Evolutionary conservation across 2,888 invertebrate species (phyloP).

Genomic region (Gasteruption jaculator): DNA sequence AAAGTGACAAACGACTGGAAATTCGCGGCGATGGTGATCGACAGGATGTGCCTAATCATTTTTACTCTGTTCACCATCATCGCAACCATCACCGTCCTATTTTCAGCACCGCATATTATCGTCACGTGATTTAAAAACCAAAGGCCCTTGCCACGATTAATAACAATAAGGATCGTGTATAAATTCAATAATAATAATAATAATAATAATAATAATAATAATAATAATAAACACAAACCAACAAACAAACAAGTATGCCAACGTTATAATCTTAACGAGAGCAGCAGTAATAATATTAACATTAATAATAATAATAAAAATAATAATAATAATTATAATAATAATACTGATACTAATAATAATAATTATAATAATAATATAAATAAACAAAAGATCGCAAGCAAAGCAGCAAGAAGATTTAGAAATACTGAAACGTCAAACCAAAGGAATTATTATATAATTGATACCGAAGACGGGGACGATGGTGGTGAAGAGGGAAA

Average conservation of each 20-base stretch:
- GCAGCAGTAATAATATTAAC: no score
- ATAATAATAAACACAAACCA: conserved; percentile 7
- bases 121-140: conserved; percentile 63
- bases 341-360: conserved; percentile 15
- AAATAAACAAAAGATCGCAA: conserved; percentile 10
- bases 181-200: conserved; percentile 17
- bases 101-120: conserved; percentile 94
- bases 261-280: no score
- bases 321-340: conserved; percentile 18
- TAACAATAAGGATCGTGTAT: conserved; percentile 4
- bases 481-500: conserved; percentile 13
- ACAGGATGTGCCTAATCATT: conserved; percentile 99
- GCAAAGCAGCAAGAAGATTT: no score
- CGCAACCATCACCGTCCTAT: conserved; percentile 94
- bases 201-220: conserved; percentile 17
- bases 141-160: conserved; percentile 27
- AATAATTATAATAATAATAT: conserved; percentile 11
- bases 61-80: conserved; percentile 98
- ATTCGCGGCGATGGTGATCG: conserved; percentile 98
- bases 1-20: conserved; percentile 98
- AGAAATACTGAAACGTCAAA: conserved; percentile 5
- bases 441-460: conserved; percentile 3
- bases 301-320: conserved; percentile 18
- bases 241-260: no score
- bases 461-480: conserved; percentile 6